Evolutionary conservation across 2,113 vertebrate species (phyloP), one percentile per base, ranked within the genome.

Genomic region (Ceyx melanurus): DNA sequence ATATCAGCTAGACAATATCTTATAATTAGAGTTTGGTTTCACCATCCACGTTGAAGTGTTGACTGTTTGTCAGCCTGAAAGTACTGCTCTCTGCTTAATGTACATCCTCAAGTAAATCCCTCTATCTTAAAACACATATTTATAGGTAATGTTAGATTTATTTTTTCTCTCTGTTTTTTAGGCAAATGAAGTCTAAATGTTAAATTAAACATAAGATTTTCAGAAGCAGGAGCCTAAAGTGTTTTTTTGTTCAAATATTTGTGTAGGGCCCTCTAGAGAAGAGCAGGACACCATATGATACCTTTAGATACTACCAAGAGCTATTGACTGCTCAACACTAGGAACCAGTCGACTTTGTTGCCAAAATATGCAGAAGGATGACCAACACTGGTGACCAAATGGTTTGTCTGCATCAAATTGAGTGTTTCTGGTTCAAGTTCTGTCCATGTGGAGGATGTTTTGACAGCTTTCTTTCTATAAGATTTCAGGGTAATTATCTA

Each of bases 1-100:
- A 40, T 73, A 75, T 82, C 85, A 53, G 75, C 3, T 17, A 89
- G 90, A 79, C 0, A 0, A 57, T 91, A 82, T 89, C 67, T 92
- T 71, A 66, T 88, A 95, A 95, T 89, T 79, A 94, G 58, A 87
- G 78, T 89, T 96, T 91, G 61, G 68, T 88, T 95, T 91, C 75
- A 83, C 75, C 64, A 46, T 61, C 60, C 64, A 82, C 56, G 35
- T 77, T 72, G 51, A 88, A 80, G 26, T 37, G 64, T 83, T 86
- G 82, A 65, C 51, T 92, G 56, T 17, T 60, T 23, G 64, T 89
- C 82, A 89, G 33, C 31, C 29, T 85, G 45, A n/a, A 62, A 60
- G 64, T 35, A 10, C 29, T 76, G 60, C 20, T 80, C 10, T 72
- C 51, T 94, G 28, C 84, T 74, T 82, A 40, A 73, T 0, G 2